Percentiles rank a stretch among this genome's conserved stretches.
These are phyloP conservation scores for Caenorhabditis briggsae DNA, from an alignment of 1,140 invertebrate genomes.

Conservation along the genomic window DNA sequence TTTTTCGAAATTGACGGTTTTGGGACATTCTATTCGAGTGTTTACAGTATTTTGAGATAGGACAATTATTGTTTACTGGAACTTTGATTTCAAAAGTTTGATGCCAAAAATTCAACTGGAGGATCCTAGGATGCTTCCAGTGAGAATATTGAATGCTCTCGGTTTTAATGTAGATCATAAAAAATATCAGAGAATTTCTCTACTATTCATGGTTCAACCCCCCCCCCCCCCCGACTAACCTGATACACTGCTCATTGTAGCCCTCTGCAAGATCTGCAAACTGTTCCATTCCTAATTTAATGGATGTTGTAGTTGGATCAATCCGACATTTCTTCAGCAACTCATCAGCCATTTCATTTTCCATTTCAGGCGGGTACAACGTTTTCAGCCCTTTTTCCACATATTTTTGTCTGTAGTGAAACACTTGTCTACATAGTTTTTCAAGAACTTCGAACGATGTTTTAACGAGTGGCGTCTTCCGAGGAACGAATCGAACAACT, in stretches of 20 bases:
- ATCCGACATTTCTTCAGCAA: slow-evolving; percentile 85
- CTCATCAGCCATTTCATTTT: slow-evolving; percentile 82
- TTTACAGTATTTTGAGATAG: too few relatives aligned
- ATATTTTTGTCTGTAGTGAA: slow-evolving; percentile 89
- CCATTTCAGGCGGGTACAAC: slow-evolving; percentile 83
- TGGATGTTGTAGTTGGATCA: slow-evolving; percentile 83
- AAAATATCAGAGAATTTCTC: too few relatives aligned
- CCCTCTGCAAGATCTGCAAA: slow-evolving; percentile 85
- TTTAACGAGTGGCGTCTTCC: slow-evolving; percentile 84
- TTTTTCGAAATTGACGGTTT: too few relatives aligned
- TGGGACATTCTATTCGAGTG: too few relatives aligned
- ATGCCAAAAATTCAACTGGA: too few relatives aligned
- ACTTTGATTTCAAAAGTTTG: too few relatives aligned
- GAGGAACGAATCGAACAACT: slow-evolving; percentile 89
- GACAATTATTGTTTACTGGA: too few relatives aligned
- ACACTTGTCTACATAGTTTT: slow-evolving; percentile 89
- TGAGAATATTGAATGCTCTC: too few relatives aligned
- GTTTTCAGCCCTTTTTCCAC: slow-evolving; percentile 82
- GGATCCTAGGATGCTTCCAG: too few relatives aligned
- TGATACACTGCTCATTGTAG: slow-evolving; percentile 81
- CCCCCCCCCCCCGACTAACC: slow-evolving; percentile 61
- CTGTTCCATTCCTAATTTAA: slow-evolving; percentile 85
- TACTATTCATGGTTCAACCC: neutral
- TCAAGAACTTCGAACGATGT: slow-evolving; percentile 88
- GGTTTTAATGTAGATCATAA: too few relatives aligned